phyloP scores from a whole-genome alignment of 2,888 invertebrate genomes.

The Peribatodes rhomboidaria region DNA sequence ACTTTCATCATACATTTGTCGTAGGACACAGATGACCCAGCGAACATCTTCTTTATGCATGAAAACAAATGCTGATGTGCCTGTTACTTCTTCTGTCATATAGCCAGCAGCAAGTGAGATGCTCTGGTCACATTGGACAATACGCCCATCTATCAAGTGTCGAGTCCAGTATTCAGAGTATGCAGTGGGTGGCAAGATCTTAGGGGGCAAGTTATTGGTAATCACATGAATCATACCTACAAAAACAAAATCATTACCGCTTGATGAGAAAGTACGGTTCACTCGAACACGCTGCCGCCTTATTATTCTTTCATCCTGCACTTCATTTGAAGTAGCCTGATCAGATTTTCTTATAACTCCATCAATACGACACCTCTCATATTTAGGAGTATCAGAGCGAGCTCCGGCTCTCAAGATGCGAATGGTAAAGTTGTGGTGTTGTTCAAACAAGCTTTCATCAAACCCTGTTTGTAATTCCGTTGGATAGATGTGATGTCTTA shows the following conservation, averaged over 20 bases:
- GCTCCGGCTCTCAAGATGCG: constrained; percentile 89
- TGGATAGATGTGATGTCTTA: constrained; percentile 89
- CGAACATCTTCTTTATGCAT: constrained; percentile 96
- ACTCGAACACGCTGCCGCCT: constrained; percentile 83
- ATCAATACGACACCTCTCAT: constrained; percentile 90
- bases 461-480: constrained; percentile 77
- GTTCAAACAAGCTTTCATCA: constrained; percentile 71
- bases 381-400: constrained; percentile 90
- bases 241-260: constrained; percentile 89
- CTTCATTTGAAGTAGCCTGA: constrained; percentile 83
- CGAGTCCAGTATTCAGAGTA: constrained; percentile 96
- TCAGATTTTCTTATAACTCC: constrained; percentile 88
- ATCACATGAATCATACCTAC: constrained; percentile 91
- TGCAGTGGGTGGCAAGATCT: constrained; percentile 86
- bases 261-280: constrained; percentile 82
- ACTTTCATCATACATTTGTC: constrained; percentile 95
- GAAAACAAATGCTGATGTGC: constrained; percentile 95
- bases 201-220: constrained; percentile 84
- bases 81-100: constrained; percentile 95
- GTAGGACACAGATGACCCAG: constrained; percentile 94
- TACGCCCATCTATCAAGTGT: constrained; percentile 95
- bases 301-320: constrained; percentile 83
- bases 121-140: constrained; percentile 96
- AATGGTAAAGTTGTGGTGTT: constrained; percentile 86
- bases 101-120: constrained; percentile 96